Evolutionary conservation across 64 coral and sea anemone genomes (phyloP), one percentile per base, ranked within the genome.

Genomic region (Platygyra sinensis): DNA sequence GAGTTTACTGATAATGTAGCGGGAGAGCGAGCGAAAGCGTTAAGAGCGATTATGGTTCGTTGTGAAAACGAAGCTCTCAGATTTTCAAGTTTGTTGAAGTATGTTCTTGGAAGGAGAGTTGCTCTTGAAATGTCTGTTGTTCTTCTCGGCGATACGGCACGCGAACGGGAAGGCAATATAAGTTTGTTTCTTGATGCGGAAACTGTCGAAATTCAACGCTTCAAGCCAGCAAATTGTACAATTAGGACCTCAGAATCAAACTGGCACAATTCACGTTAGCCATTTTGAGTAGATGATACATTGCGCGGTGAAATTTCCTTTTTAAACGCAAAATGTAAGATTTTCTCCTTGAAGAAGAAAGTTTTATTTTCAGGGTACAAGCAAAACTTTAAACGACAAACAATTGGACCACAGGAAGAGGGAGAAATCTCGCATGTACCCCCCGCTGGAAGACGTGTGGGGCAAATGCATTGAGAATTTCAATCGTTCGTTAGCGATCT

Each of bases 21-120:
- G 54, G 15, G 54, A 12, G 79, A 57, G 1, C 60, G 54, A 57
- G 54, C 10, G 79, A 57, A 6, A 19, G 36, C 28, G 59, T 81
- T 59, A 63, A 13, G 19, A 49, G 10, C 29, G 62, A 85, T 69
- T 71, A 50, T 85, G 62, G 20, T 30, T 31, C 39, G 38, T n/a
- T 85, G 71, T 85, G 24, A 71, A 51, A 85, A 72, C 62, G 22
- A 85, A 52, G 33, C 81, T 85, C 81, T 85, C n/a, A 71, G 62
- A 15, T 49, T 16, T 85, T 85, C 62, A 52, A 85, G 81, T 71
- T 60, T 85, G 17, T 14, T 85, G 38, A 72, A 85, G 81, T 71
- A 15, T 24, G 63, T 49, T 85, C 81, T 69, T 72, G 49, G 31
- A 27, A 71, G 24, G 63, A 72, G 15, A 1, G 13, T 8, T 22